Base-by-base conservation (phyloP, 1,140 invertebrate genomes). In the Drosophila pandora region DNA sequence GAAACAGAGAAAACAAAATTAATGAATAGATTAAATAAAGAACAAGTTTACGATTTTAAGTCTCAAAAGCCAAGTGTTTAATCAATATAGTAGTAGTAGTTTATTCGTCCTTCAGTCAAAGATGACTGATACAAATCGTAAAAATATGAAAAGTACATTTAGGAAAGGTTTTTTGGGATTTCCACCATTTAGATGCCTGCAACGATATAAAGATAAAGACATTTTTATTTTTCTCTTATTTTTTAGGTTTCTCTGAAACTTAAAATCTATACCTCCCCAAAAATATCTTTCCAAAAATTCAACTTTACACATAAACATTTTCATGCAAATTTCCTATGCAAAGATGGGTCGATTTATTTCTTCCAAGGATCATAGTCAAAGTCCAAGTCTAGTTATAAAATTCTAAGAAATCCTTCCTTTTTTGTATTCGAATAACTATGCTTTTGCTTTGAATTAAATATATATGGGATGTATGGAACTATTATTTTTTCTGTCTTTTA, bases 11-110 rank as follows among this genome's bases (percentile, higher is more conserved):
- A 34, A 48, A 54, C 50, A n/a, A 62, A 54, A 28, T 49, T 23
- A 32, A 50, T 45, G 65, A 60, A 58, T 87, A 68, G 62, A 76
- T 63, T 65, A 81, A 85, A 85, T 82, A 87, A 85, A 85, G 50
- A 75, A 58, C 43, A 47, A 85, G 71, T 83, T 85, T 85, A 75
- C 64, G 74, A 87, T 82, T 76, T 76, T 67, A 88, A 82, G 71
- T 87, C 83, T 75, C 64, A 67, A 77, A 73, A 49, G 2, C 0
- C 41, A 43, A 43, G 39, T 55, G 21, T 68, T 43, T 67, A 56
- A 69, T 32, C 22, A 54, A 41, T 61, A 23, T 10, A 39, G 39
- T 61, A 17, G 13, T 28, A 28, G 25, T 32, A 32, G n/a, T 68
- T 30, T 58, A 28, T 41, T 64, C 22, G 3, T 68, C n/a, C 6